Evolutionary conservation across 2,888 invertebrate species (phyloP), one percentile per base, ranked within the genome.

Genomic region (Tiliacea citrago): DNA sequence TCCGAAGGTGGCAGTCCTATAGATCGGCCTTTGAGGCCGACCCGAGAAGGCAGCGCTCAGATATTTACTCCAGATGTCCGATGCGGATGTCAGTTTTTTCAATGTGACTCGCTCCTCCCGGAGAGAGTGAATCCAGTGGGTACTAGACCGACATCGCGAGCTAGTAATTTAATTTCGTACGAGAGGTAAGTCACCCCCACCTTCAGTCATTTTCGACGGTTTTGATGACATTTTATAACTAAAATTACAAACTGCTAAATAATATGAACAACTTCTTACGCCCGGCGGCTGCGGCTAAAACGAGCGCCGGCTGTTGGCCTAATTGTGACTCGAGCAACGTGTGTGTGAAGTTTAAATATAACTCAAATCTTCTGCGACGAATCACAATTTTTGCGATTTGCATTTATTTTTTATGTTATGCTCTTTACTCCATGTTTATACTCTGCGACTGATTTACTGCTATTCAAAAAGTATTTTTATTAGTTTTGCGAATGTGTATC

Each of bases 21-120:
- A 89, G 97, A 97, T 89, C 97, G 97, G 90, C 97, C 97, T 82
- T 97, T 97, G 89, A 97, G 97, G 91, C 97, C 97, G 73, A 98
- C 98, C 79, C 97, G 98, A 90, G 97, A 97, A 92, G 97, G 98
- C 91, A 97, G 98, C 92, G 97, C 97, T 84, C 97, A 98, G 88
- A 97, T 97, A 87, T 97, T 97, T 88, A 97, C 98, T 78, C 97
- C 98, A 90, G 98, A 98, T 93, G 98, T 98, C 81, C 97, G 98
- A 88, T 98, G 98, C 94, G 98, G 97, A 86, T 98, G 98, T 96
- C 98, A 98, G 96, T 98, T 97, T 95, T 98, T 97, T 95, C 98
- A 98, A 96, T 97, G 98, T 93, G 98, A 98, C 93, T 98, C 98
- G 79, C 94, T 98, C 88, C 96, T 98, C 88, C 98, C 98, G 79